Percentiles rank a stretch among this genome's conserved stretches.
Evolutionary conservation across 2,888 invertebrate species (phyloP).

Genomic region (Thera obeliscata): DNA sequence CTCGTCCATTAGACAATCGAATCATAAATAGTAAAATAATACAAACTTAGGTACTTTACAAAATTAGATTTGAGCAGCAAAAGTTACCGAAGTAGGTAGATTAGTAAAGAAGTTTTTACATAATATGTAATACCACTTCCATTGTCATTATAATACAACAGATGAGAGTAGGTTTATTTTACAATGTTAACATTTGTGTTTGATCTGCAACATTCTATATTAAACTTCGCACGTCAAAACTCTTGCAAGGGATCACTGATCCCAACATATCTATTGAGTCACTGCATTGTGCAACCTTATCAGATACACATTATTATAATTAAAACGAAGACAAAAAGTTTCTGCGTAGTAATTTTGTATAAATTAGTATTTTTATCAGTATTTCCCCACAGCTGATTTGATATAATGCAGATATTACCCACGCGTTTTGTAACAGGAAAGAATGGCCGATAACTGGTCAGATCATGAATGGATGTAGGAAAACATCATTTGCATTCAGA

Average conservation of each 20-base stretch:
- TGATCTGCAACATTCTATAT: constrained; percentile 1
- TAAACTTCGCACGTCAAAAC: constrained; percentile 1
- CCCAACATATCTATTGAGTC: constrained; percentile 10
- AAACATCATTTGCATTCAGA: constrained; percentile 32
- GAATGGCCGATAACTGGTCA: constrained; percentile 36
- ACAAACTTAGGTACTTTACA: no score
- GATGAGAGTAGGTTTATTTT: no score
- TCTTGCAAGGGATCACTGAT: constrained; percentile 18
- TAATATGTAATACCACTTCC: no score
- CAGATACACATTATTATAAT: constrained; percentile 23
- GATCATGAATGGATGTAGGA: constrained; percentile 24
- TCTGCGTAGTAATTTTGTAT: constrained; percentile 24
- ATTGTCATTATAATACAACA: no score
- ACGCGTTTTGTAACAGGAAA: constrained; percentile 39
- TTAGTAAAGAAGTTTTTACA: no score
- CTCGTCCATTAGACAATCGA: no score
- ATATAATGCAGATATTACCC: constrained; percentile 27
- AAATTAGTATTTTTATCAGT: constrained; percentile 35
- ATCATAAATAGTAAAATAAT: no score
- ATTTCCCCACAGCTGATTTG: constrained; percentile 31
- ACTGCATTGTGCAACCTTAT: constrained; percentile 13
- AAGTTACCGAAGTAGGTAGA: no score
- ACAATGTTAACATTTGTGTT: not conserved
- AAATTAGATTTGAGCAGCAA: no score
- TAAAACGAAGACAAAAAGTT: not conserved